Conservation (phyloP, 2,888 invertebrate genomes). For the Drosophila phalerata region DNA sequence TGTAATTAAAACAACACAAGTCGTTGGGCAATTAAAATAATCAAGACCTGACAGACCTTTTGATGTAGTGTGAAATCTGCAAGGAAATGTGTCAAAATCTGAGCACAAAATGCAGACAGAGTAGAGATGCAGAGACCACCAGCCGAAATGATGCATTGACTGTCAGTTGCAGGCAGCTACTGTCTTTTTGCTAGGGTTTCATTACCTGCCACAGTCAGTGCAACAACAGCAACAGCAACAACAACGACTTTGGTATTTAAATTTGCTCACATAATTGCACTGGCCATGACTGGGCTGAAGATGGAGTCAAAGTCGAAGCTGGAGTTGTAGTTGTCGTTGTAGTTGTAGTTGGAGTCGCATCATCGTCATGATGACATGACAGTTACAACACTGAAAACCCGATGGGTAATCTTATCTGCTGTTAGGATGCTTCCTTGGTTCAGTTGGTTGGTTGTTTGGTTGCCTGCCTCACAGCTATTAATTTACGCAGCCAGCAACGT, state of each 20-base stretch:
- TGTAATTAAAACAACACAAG: constrained; percentile 63
- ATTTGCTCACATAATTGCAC: constrained; percentile 81
- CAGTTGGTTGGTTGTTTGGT: constrained; percentile 14
- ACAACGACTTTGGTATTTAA: constrained; percentile 74
- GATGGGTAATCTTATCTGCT: constrained; percentile 68
- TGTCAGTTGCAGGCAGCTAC: constrained; percentile 71
- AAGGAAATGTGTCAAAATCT: constrained; percentile 75
- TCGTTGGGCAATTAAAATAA: constrained; percentile 70
- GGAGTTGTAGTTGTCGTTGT: constrained; percentile 10
- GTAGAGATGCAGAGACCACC: constrained; percentile 58
- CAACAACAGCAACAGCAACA: constrained; percentile 21
- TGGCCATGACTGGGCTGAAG: constrained; percentile 60
- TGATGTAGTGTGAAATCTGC: constrained; percentile 74
- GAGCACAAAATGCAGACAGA: constrained; percentile 7
- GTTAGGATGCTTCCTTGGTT: constrained; percentile 22
- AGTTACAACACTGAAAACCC: constrained; percentile 73
- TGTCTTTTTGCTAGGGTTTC: constrained; percentile 57
- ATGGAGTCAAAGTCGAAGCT: constrained; percentile 6
- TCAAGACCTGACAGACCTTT: constrained; percentile 56
- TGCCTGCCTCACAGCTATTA: constrained; percentile 79
- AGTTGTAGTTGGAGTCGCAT: constrained; percentile 51
- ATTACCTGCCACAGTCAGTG: constrained; percentile 31
- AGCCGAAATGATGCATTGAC: constrained; percentile 79
- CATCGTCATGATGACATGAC: constrained; percentile 82
- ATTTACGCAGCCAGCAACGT: constrained; percentile 79